Evolutionary conservation across 2,888 invertebrate species (phyloP).

Genomic region (Apamea anceps): DNA sequence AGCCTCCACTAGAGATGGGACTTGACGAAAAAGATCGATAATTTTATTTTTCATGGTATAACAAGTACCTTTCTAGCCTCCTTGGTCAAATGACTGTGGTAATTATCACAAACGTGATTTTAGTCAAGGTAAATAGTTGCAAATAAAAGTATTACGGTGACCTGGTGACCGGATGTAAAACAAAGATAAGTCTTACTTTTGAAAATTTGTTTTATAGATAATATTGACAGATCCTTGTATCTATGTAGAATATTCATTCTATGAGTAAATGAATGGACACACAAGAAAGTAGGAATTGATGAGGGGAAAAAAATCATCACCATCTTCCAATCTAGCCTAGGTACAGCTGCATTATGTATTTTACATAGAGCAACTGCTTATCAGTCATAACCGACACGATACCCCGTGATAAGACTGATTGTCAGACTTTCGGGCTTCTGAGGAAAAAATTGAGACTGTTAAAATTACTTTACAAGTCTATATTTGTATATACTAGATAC

Average conservation of each 20-base stretch:
- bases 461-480: too few relatives aligned
- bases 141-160: neutral
- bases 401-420: neutral
- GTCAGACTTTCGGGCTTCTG: neutral
- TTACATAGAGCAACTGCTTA: neutral
- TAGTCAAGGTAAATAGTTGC: neutral
- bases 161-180: neutral
- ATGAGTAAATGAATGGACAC: neutral
- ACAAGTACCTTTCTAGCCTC: neutral
- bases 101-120: neutral
- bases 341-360: neutral
- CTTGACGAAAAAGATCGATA: constrained; percentile 41
- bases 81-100: neutral
- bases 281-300: neutral
- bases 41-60: neutral
- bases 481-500: too few relatives aligned
- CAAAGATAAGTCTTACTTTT: neutral
- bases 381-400: neutral
- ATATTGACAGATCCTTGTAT: neutral
- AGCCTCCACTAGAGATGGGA: constrained; percentile 69
- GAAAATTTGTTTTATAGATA: neutral
- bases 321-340: neutral
- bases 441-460: too few relatives aligned
- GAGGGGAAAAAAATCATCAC: neutral
- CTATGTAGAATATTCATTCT: neutral